phyloP scores from a whole-genome alignment of 2,888 invertebrate genomes.

The Megamerina dolium region DNA sequence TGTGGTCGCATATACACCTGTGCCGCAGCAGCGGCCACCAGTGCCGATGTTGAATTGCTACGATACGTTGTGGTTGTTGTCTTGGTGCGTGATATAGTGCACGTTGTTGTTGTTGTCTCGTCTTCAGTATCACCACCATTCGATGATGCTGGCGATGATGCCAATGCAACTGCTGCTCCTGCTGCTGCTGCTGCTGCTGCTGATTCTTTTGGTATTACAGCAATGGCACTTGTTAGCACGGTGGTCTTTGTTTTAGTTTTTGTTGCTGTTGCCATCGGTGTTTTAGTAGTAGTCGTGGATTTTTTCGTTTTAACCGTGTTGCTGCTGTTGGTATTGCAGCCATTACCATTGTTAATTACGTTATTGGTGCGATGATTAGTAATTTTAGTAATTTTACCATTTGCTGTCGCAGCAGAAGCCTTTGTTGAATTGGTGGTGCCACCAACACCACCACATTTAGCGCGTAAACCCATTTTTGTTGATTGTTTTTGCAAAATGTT shows the following conservation, averaged over 20 bases:
- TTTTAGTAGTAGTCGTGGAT: slow-evolving; percentile 3
- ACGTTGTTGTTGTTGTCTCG: not conserved
- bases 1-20: slow-evolving; percentile 35
- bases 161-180: not conserved
- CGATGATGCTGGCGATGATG: not conserved
- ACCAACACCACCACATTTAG: slow-evolving; percentile 23
- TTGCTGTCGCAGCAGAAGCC: slow-evolving; percentile 22
- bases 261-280: not conserved
- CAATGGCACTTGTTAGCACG: not conserved
- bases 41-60: slow-evolving; percentile 41
- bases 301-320: slow-evolving; percentile 2
- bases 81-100: too few species aligned
- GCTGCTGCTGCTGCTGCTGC: slow-evolving; percentile 2
- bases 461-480: not conserved
- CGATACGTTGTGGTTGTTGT: slow-evolving; percentile 27
- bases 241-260: not conserved
- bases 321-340: slow-evolving; percentile 1
- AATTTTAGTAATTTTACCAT: too few species aligned
- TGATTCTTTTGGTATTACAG: not conserved
- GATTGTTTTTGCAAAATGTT: too few species aligned
- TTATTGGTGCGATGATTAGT: not conserved
- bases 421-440: slow-evolving; percentile 42
- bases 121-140: not conserved
- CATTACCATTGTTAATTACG: too few species aligned
- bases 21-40: slow-evolving; percentile 25